Evolutionary conservation across 2,797 vertebrate species (phyloP), one percentile per base, ranked within the genome.

Genomic region (Merluccius polli): DNA sequence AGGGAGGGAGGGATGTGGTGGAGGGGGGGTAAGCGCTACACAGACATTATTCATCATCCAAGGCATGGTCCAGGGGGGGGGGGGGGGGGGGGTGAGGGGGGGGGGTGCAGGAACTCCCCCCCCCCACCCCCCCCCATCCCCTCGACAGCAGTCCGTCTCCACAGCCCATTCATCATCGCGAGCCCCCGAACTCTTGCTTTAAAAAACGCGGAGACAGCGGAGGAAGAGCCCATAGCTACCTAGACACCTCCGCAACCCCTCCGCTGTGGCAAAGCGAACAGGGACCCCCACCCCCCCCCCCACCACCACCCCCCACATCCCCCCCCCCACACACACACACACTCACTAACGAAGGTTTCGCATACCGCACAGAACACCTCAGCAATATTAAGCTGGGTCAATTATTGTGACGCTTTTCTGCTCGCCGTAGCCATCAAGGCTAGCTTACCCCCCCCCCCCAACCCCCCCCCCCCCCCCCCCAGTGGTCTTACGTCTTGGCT

Each of bases 31-130:
- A 87, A 86, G 52, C 79, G 83, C 87, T 84, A 84, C 81, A 65
- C 79, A 90, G 82, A 89, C 88, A 85, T 93, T 94, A 93, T 91
- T 93, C 90, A 94, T 94, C 85, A 93, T 89, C 85, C 85, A 87
- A 88, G 80, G 76, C 85, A 89, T 89, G 78, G 73, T 90, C 87
- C 78, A 78, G 80, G 82, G 77, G 90, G 32, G 32, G 32, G 32
- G 7, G 32, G n/a, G n/a, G n/a, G n/a, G n/a, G n/a, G n/a, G n/a
- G n/a, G n/a, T n/a, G n/a, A n/a, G n/a, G n/a, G n/a, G n/a, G 35
- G 35, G 35, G 35, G 35, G 35, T 36, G 36, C 36, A 38, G 9
- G 9, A 7, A 33, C 7, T 38, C 8, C 36, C 10, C 36, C 36
- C 36, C 36, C 36, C 36, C 36, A 9, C 36, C 36, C 36, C 36